Base-by-base conservation (phyloP, 2,888 invertebrate species). In the Spilosoma lubricipeda region DNA sequence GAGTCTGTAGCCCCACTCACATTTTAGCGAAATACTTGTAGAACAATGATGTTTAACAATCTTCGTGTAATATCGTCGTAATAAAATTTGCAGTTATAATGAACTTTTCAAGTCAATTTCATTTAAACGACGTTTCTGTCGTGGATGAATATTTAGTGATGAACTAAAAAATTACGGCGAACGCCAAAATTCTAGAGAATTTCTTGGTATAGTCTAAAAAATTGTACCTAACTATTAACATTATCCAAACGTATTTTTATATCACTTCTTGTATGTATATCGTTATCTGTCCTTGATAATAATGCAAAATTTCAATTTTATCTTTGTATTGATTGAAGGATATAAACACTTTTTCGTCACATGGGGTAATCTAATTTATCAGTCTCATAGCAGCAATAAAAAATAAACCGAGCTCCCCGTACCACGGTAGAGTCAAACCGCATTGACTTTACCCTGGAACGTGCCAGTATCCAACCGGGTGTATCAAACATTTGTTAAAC, bases 41-140 rank as follows among this genome's bases (percentile, higher is more conserved):
- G 13, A 59, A 67, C 42, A 67, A 4, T 67, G 18, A 30, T 20
- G 9, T 52, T 56, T 56, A 11, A 56, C 52, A 23, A 52, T 52
- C 52, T 52, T 52, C 52, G 7, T 23, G 23, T 59, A 59, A 27
- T 59, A 59, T 59, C 27, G 23, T 11, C 56, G 56, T 27, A 59
- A 67, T 30, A 67, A 30, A 30, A 67, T 64, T 64, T 70, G 20
- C 27, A 42, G 64, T 70, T 45, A 8, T 33, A 70, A 64, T 64
- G 45, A 45, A 33, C 11, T 36, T 30, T 42, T 23, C 42, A 45
- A 45, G 67, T 71, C 52, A 52, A 68, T 67, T 20, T 3, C 36
- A 30, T 15, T 30, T 15, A 30, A 63, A 27, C 59, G 13, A 11
- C 4, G 59, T 8, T 59, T 59, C 59, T 59, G 11, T 27, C 9